phyloP scores from a whole-genome alignment of 2,797 vertebrate genomes.

The Pempheris klunzingeri region DNA sequence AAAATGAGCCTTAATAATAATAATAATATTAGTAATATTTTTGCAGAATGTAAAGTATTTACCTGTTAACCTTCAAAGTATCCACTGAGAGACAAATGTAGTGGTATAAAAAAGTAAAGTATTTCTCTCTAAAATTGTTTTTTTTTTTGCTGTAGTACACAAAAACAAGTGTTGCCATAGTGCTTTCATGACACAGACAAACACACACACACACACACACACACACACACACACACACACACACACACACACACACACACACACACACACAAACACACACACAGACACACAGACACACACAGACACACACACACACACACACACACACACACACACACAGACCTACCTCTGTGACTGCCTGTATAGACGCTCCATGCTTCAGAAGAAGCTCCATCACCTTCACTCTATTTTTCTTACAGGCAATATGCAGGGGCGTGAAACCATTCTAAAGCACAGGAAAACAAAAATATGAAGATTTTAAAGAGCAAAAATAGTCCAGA shows the following conservation, averaged over 20 bases:
- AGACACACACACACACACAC: constrained; percentile 5
- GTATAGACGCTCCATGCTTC: constrained; percentile 89
- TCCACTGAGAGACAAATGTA: background rate
- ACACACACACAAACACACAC: constrained; percentile 15
- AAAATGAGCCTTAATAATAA: too few species aligned
- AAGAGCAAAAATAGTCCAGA: constrained; percentile 69
- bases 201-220: background rate
- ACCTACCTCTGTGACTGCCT: constrained; percentile 96
- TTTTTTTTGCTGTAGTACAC: background rate
- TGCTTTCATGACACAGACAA: background rate
- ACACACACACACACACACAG: constrained; percentile 17
- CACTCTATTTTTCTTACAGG: constrained; percentile 98
- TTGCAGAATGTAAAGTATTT: background rate
- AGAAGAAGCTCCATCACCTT: constrained; percentile 98
- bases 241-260: constrained; percentile 10
- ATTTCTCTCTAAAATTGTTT: too few species aligned
- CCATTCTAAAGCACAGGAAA: constrained; percentile 89
- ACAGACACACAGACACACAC: constrained; percentile 26
- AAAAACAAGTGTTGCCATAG: background rate
- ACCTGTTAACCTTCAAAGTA: background rate
- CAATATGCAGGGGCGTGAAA: constrained; percentile 98
- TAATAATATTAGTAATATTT: too few species aligned
- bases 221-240: too few species aligned
- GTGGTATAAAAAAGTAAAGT: background rate
- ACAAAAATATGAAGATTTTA: constrained; percentile 79